Base-by-base conservation (phyloP, 1,140 invertebrate genomes). In the Cheumatopsyche charites region DNA sequence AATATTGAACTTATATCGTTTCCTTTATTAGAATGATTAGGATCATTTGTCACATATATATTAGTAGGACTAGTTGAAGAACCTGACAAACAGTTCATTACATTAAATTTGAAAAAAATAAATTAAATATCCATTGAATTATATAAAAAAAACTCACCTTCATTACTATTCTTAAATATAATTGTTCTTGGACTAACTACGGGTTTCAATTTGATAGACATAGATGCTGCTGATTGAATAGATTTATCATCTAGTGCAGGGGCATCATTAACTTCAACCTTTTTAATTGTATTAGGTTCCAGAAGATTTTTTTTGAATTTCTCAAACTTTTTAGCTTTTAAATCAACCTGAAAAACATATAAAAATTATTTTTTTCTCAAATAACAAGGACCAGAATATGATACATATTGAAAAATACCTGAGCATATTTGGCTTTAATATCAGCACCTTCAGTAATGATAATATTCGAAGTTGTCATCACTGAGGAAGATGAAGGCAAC, bases 371-470 rank as follows among this genome's bases (percentile, higher is more conserved):
- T 52, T 4, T 9, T 49, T 49, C 41, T 12, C 17, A 55, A 21
- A 55, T 21, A 55, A 55, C 6, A 4, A 5, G 5, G 17, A 55
- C 1, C 6, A 12, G 17, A 55, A 15, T 15, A 55, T 11, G 4
- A 17, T 19, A 55, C 11, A 58, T 25, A 25, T 52, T 17, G 47
- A 17, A 63, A 25, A 62, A 26, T 67, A 72, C 71, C 45, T 72
- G 49, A 5, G 71, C 67, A 62, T 72, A 72, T 62, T 72, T 72
- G 0, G 25, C 63, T 45, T 47, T 62, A 21, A 65, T 13, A 29
- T 45, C 62, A 45, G 49, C 21, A 12, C 25, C 43, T 17, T 70
- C 55, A 15, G 52, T 36, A 17, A 55, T 68, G 1, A n/a, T 29
- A 52, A 62, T 49, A 26, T 65, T 42, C 43, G 7, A 63, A 42